Percentiles rank a stretch among this genome's conserved stretches.
These are phyloP conservation scores for Aurelia aurita complex sp. Pacific DNA, from an alignment of 30 jellyfish, hydroid and myxozoan genomes.

Conservation along the genomic window DNA sequence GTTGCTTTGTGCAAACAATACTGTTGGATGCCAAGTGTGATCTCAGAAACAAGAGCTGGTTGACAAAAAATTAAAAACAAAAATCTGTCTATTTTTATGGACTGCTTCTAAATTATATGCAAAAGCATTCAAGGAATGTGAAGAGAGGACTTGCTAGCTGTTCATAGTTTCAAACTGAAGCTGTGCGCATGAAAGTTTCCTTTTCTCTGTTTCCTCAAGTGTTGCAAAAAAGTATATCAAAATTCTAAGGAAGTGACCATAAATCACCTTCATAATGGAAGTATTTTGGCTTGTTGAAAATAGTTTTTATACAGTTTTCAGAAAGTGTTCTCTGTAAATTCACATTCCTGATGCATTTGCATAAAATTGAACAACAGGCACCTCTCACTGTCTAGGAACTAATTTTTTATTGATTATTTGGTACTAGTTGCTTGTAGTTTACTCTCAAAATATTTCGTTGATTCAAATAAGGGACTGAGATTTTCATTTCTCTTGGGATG, in stretches of 20 bases:
- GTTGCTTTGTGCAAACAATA: neutral
- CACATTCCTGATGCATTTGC: conserved; percentile 16
- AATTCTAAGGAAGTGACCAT: too few species aligned
- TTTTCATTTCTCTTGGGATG: too few species aligned
- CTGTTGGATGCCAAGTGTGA: neutral
- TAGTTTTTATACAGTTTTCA: neutral
- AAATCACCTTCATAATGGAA: too few species aligned
- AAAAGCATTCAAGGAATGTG: conserved; percentile 6
- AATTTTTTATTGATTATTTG: too few species aligned
- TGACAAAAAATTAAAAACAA: neutral
- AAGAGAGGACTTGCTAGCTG: neutral
- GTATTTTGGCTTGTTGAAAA: too few species aligned
- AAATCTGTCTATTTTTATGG: neutral
- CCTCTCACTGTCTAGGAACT: neutral
- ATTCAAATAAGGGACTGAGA: too few species aligned
- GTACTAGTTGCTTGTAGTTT: too few species aligned
- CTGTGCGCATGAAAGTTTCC: too few species aligned
- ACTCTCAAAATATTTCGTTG: too few species aligned
- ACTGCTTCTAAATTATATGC: neutral
- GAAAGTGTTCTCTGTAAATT: neutral
- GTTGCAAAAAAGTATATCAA: too few species aligned
- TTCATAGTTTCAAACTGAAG: too few species aligned
- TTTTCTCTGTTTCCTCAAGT: too few species aligned
- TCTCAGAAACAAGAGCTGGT: neutral
- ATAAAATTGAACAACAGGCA: neutral